Conservation (phyloP, 2,113 vertebrate species). For the Emydocephalus ijimae region DNA sequence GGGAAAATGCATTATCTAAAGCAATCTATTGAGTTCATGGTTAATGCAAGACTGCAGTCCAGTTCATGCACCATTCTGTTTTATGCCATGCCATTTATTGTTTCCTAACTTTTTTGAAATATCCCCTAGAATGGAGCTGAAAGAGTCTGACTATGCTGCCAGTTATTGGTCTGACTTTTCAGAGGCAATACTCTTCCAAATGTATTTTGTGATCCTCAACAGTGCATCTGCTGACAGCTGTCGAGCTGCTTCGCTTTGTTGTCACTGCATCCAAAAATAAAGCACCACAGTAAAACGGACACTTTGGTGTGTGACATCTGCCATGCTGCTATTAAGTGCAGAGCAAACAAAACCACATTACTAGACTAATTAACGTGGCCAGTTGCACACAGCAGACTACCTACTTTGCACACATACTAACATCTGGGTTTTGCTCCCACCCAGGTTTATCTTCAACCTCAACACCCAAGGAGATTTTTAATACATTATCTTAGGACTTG, state of each 20-base stretch:
- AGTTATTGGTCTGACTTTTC: constrained; percentile 40
- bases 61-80: not conserved
- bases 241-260: constrained; percentile 47
- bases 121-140: constrained; percentile 11
- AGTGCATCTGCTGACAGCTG: constrained; percentile 34
- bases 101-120: not conserved
- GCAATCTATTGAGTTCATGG: not conserved
- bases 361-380: constrained; percentile 55
- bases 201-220: constrained; percentile 41
- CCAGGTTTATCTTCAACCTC: constrained; percentile 36
- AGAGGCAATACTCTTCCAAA: constrained; percentile 54
- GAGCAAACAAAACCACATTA: constrained; percentile 46
- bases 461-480: constrained; percentile 43
- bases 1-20: not conserved
- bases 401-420: constrained; percentile 49
- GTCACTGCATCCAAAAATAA: constrained; percentile 39
- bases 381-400: constrained; percentile 43
- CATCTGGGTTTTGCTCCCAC: constrained; percentile 56
- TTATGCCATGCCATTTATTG: not conserved
- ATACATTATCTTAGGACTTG: constrained; percentile 37
- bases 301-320: constrained; percentile 56
- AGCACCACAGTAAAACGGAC: constrained; percentile 41
- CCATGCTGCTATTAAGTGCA: constrained; percentile 34
- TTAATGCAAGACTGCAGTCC: not conserved
- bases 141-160: not conserved